Evolutionary conservation across 2,888 invertebrate species (phyloP), one percentile per base, ranked within the genome.

Genomic region (Calephelis perditalis): DNA sequence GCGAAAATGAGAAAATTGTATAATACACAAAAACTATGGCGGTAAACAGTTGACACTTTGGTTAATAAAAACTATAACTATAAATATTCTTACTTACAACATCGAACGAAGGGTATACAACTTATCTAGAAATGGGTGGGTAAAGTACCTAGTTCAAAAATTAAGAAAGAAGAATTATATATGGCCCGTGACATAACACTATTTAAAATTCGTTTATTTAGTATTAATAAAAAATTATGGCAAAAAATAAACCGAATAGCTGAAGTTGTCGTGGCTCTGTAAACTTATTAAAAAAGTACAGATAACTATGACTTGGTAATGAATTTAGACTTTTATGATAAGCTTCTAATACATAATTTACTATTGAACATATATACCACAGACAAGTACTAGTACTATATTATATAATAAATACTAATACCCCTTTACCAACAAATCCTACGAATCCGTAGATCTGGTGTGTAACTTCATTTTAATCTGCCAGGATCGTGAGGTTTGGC

Each of bases 11-110:
- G 49, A 58, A 45, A 62, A 57, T 59, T 54, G 62, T 58, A 61
- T 49, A 62, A 64, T 59, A 56, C 40, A 60, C 56, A 66, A 64
- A 68, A 63, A 76, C 77, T 75, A 82, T 80, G 81, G 80, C 82
- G 75, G 73, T 78, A 77, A 78, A 78, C 72, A 77, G 71, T 78
- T 54, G 69, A 75, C 73, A 75, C 83, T 84, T 84, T 84, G 83
- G 84, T 81, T 77, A 77, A 73, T 68, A 70, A 75, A 65, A 60
- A 61, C 15, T 49, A 46, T 58, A 58, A 49, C 47, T 37, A 52
- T 52, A 52, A 43, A 11, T 49, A 47, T 54, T 54, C 52, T 54
- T 52, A 52, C 52, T 54, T 52, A 52, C 35, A 52, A 52, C 52
- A 52, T 15, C 52, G 26, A 52, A 26, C 26, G 35, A 52, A 26